phyloP scores from a whole-genome alignment of 1,140 invertebrate species.

The Batillaria attramentaria region DNA sequence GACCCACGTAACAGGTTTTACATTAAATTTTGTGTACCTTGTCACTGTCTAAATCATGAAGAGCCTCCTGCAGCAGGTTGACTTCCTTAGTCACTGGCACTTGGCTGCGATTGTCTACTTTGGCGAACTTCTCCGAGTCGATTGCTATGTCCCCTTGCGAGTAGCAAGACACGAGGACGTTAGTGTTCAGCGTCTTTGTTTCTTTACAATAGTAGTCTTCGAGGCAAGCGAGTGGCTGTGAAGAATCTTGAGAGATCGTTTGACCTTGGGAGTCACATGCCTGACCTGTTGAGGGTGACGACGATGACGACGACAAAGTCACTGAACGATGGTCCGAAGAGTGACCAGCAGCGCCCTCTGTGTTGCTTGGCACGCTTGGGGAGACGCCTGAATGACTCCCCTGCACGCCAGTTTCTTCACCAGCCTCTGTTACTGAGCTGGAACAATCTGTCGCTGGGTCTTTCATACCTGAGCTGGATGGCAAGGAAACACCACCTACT shows the following conservation, averaged over 20 bases:
- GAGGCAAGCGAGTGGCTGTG: slow-evolving; percentile 62
- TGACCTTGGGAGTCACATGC: background rate
- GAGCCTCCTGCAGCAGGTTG: slow-evolving; percentile 44
- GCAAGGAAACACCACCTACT: too few species aligned
- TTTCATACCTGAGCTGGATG: background rate
- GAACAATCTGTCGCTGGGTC: too few species aligned
- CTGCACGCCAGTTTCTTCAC: background rate
- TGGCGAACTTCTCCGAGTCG: slow-evolving; percentile 79
- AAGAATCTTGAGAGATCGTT: background rate
- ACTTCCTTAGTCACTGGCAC: slow-evolving; percentile 34
- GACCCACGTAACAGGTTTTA: background rate
- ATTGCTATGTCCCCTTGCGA: slow-evolving; percentile 71
- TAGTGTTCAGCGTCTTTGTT: slow-evolving; percentile 79
- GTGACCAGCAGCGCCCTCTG: background rate
- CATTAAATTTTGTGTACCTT: too few species aligned
- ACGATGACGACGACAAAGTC: background rate
- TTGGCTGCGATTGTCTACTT: slow-evolving; percentile 57
- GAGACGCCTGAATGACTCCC: too few species aligned
- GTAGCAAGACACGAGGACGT: slow-evolving; percentile 76
- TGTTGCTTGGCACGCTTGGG: slow-evolving; percentile 1
- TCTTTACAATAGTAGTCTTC: slow-evolving; percentile 78
- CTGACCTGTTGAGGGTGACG: background rate
- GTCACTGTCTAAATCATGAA: slow-evolving; percentile 35
- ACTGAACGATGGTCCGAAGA: too few species aligned
- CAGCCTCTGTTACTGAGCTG: background rate